phyloP scores from a whole-genome alignment of 2,797 vertebrate species.

The Oreonectes daqikongensis region DNA sequence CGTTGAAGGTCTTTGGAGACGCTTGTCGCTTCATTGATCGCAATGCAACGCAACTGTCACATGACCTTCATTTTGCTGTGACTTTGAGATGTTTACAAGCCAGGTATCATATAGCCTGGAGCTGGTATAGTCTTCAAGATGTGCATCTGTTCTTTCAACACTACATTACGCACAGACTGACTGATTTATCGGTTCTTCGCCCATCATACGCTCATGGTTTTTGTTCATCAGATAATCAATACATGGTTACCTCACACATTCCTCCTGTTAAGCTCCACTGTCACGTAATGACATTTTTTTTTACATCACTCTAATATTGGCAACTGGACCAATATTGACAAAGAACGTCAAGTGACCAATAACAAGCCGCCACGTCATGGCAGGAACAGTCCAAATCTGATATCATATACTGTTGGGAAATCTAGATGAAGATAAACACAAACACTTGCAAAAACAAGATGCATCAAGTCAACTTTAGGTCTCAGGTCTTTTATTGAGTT shows the following conservation, averaged over 20 bases:
- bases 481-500: background rate
- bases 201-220: background rate
- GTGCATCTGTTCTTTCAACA: background rate
- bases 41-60: slow-evolving; percentile 1
- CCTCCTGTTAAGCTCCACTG: no score
- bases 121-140: background rate
- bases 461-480: background rate
- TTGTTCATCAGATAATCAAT: background rate
- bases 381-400: background rate
- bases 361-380: background rate
- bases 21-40: background rate
- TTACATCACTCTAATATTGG: background rate
- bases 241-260: no score
- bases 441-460: background rate
- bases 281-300: no score
- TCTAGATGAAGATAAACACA: background rate
- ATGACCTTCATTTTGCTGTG: background rate
- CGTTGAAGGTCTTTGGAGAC: slow-evolving; percentile 16
- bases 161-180: background rate
- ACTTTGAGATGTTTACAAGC: slow-evolving; percentile 18
- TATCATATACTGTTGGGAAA: background rate
- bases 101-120: background rate
- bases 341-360: background rate
- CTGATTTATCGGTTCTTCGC: background rate
- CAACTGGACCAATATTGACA: background rate